These are phyloP conservation scores for Helarctos malayanus DNA, from an alignment of 2,797 vertebrate genomes.

Conservation along the genomic window DNA sequence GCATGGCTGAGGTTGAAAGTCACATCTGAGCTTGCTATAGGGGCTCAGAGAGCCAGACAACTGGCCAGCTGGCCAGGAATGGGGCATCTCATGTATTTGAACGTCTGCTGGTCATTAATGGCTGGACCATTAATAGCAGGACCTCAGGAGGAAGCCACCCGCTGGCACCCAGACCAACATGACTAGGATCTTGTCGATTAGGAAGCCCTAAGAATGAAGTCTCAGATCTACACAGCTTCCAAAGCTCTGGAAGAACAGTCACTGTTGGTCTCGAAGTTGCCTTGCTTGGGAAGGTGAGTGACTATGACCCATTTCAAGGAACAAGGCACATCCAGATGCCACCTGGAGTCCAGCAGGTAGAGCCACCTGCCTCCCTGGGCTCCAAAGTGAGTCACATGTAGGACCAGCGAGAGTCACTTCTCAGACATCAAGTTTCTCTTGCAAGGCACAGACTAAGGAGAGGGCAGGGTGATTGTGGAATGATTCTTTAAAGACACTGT, in stretches of 20 bases:
- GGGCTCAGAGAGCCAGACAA: not conserved
- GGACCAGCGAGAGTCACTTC: not conserved
- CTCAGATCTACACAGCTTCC: not conserved
- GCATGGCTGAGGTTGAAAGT: not conserved
- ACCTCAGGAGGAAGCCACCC: not conserved
- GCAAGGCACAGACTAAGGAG: not conserved
- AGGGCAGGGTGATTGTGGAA: not conserved
- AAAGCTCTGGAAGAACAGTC: not conserved
- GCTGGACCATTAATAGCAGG: not conserved
- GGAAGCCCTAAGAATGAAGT: not conserved
- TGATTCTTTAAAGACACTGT: not conserved
- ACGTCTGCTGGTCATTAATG: not conserved
- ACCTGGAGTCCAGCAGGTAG: fast-evolving
- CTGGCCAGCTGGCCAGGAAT: not conserved
- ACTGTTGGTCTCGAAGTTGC: not conserved
- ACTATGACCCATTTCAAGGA: not conserved
- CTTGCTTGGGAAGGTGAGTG: not conserved
- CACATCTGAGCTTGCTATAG: not conserved
- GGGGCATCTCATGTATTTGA: not conserved
- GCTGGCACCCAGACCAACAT: not conserved
- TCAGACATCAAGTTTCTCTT: not conserved
- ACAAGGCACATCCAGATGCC: not conserved
- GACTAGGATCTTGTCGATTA: not conserved
- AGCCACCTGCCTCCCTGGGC: not conserved
- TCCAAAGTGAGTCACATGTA: not conserved